A percentile compares a stretch with the other conserved stretches of the same genome.
Evolutionary conservation across 2,888 invertebrate genomes (phyloP).

Genomic region (Quadroppia sp.): DNA sequence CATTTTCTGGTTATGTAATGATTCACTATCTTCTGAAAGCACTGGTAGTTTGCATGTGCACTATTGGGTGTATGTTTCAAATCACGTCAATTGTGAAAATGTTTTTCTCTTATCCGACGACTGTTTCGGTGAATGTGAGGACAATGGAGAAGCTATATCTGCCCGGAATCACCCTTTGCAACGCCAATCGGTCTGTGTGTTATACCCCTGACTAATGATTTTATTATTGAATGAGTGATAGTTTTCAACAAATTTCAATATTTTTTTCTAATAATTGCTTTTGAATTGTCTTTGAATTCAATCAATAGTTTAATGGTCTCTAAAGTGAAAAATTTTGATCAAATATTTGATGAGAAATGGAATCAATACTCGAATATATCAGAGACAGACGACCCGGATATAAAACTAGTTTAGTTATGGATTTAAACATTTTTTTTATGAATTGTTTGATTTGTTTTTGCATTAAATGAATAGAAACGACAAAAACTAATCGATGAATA

Average conservation of each 20-base stretch:
- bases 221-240: too few relatives aligned
- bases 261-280: too few relatives aligned
- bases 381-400: not conserved
- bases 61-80: constrained; percentile 37
- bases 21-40: too few relatives aligned
- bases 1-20: too few relatives aligned
- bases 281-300: not conserved
- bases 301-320: constrained; percentile 24
- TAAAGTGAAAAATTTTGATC: constrained; percentile 29
- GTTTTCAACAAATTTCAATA: too few relatives aligned
- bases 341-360: constrained; percentile 35
- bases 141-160: constrained; percentile 26
- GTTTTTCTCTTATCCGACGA: constrained; percentile 40
- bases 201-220: not conserved
- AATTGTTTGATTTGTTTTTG: too few relatives aligned
- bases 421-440: too few relatives aligned
- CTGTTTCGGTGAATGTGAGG: constrained; percentile 30
- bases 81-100: constrained; percentile 25
- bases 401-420: too few relatives aligned
- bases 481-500: constrained; percentile 24
- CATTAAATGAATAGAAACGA: not conserved
- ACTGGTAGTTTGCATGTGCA: constrained; percentile 23
- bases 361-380: not conserved
- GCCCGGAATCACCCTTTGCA: constrained; percentile 40
- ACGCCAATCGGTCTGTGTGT: constrained; percentile 19